phyloP scores from a whole-genome alignment of 37 sponge, comb jelly and placozoan species.

The Mnemiopsis leidyi region DNA sequence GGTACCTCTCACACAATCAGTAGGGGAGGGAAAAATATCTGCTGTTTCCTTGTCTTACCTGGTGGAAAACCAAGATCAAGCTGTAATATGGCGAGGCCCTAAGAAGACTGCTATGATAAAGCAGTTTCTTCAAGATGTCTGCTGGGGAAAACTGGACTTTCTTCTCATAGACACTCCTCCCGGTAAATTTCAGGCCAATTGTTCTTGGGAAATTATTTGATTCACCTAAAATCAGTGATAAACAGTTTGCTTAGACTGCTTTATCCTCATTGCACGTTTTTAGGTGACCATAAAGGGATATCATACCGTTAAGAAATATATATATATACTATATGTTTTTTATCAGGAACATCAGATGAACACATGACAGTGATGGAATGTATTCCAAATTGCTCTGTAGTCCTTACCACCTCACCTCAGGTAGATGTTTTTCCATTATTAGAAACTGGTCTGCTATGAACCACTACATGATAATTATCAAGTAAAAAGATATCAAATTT shows the following conservation, averaged over 20 bases:
- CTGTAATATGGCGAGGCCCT: constrained; percentile 67
- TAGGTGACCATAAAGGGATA: no score
- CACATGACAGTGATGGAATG: constrained; percentile 62
- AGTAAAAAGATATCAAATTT: no score
- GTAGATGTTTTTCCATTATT: no score
- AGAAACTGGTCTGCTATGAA: no score
- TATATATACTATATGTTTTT: no score
- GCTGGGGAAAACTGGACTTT: constrained; percentile 64
- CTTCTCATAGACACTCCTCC: constrained; percentile 68
- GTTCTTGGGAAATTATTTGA: no score
- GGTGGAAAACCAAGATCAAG: constrained; percentile 64
- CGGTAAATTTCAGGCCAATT: no score
- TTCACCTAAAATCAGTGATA: no score
- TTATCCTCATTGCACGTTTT: no score
- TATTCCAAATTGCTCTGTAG: constrained; percentile 34
- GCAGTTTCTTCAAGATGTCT: constrained; percentile 66
- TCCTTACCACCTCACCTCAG: constrained; percentile 48
- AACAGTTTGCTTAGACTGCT: no score
- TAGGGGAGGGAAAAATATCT: not conserved
- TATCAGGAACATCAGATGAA: constrained; percentile 59
- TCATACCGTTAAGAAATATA: no score
- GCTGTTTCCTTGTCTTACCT: constrained; percentile 67
- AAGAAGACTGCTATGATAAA: constrained; percentile 67
- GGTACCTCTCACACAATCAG: not conserved
- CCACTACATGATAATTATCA: no score